A percentile compares a stretch with the other conserved stretches of the same genome.
These are phyloP conservation scores for Gerris lacustris DNA, from an alignment of 2,888 invertebrate genomes.

Conservation along the genomic window DNA sequence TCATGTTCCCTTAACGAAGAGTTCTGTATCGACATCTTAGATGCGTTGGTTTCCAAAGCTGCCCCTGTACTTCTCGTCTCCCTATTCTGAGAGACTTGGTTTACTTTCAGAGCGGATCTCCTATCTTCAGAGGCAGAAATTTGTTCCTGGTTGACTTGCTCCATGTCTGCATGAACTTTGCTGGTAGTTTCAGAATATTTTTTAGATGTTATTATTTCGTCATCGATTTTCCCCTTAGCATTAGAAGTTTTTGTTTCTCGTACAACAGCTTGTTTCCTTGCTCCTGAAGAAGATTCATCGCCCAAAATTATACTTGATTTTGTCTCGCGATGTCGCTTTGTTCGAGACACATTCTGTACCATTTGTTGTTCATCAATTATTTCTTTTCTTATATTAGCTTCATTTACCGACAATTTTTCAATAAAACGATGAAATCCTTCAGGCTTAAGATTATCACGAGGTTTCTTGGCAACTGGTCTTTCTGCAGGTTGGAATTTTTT, in stretches of 20 bases:
- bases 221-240: constrained; percentile 7
- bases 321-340: constrained; percentile 44
- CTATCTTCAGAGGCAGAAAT: neutral
- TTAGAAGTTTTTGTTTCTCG: neutral
- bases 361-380: constrained; percentile 29
- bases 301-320: constrained; percentile 55
- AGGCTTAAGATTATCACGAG: too few relatives aligned
- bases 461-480: too few relatives aligned
- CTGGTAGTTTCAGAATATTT: neutral
- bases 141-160: neutral
- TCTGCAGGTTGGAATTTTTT: too few relatives aligned
- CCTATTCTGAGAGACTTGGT: neutral
- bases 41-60: neutral
- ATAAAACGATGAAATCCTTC: too few relatives aligned
- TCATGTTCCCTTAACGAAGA: neutral
- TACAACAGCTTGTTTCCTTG: neutral
- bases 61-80: neutral
- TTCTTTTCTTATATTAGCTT: neutral
- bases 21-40: neutral
- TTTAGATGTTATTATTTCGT: neutral
- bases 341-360: constrained; percentile 44
- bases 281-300: constrained; percentile 38
- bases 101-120: neutral
- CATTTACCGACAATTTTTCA: too few relatives aligned
- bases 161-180: neutral